A percentile compares a stretch with the other conserved stretches of the same genome.
phyloP scores from a whole-genome alignment of 2,113 vertebrate species.

The Hoplias malabaricus region DNA sequence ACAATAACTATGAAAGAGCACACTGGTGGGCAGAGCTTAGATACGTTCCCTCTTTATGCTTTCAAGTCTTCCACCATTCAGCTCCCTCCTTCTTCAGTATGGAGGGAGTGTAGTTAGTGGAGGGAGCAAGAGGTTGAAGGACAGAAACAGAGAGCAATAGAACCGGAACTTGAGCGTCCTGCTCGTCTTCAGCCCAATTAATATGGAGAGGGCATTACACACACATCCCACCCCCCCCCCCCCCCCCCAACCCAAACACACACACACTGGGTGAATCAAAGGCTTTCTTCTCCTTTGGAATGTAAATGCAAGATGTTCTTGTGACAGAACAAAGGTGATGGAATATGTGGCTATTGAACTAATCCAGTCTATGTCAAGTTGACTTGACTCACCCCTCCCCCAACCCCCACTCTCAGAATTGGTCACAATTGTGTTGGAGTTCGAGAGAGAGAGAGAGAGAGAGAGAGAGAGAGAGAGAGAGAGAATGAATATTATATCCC shows the following conservation, averaged over 20 bases:
- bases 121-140: constrained; percentile 31
- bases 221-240: not conserved
- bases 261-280: constrained; percentile 58
- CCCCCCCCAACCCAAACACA: no score
- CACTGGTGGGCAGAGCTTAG: not conserved
- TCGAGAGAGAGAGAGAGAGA: not conserved
- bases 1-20: not conserved
- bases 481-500: constrained; percentile 6
- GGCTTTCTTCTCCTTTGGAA: constrained; percentile 57
- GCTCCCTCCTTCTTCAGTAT: not conserved
- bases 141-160: constrained; percentile 16
- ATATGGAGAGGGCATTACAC: constrained; percentile 45
- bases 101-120: not conserved
- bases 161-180: constrained; percentile 27
- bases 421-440: constrained; percentile 34
- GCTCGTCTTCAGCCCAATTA: constrained; percentile 44
- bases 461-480: not conserved
- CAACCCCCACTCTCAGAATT: no score
- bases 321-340: constrained; percentile 64
- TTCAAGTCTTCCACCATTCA: not conserved
- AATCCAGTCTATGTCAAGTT: constrained; percentile 64
- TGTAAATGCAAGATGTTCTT: constrained; percentile 60
- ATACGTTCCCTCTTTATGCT: not conserved
- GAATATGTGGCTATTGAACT: constrained; percentile 59
- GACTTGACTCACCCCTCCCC: constrained; percentile 53